Base-by-base conservation (phyloP, 2,888 invertebrate genomes). In the Tineola bisselliella region DNA sequence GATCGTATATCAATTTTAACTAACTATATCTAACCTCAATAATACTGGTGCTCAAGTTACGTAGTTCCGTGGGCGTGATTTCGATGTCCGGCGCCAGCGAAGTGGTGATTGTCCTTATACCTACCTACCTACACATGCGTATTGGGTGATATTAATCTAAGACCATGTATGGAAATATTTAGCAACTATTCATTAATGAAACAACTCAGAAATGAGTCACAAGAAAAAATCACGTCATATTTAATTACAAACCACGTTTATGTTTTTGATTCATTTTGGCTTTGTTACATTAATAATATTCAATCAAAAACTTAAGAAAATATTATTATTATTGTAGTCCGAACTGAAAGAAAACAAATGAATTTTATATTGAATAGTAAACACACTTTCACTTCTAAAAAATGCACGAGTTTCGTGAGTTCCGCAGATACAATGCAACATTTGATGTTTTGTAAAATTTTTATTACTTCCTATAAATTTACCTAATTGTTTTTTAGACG, bases 11-110 rank as follows among this genome's bases (percentile, higher is more conserved):
- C 18, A 8, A 54, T 25, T 54, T 25, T 25, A n/a, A n/a, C 48
- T 25, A n/a, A n/a, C 48, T 15, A 18, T 48, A 25, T 10, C 54
- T 54, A 54, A 54, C 54, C 54, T 25, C 54, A 54, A 54, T 54
- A 18, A 38, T 17, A 48, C 48, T 48, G 15, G 17, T 48, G 18
- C 48, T 54, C 25, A 25, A 54, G 25, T 54, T 54, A 54, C 54
- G 25, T 54, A 18, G 19, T 54, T 54, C 2, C 54, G 54, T 54
- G n/a, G 54, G 54, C 54, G 54, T 25, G 19, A 18, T 25, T 54
- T 54, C 19, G 54, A 54, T 54, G 54, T 54, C 54, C 54, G 54
- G 54, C 54, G 54, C 54, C 54, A 25, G 48, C 8, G 15, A 48
- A 48, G 3, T n/a, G 8, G 48, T 48, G 48, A 48, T n/a, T 48